These are phyloP conservation scores for Sialis fuliginosa DNA, from an alignment of 2,888 invertebrate species.

Conservation along the genomic window DNA sequence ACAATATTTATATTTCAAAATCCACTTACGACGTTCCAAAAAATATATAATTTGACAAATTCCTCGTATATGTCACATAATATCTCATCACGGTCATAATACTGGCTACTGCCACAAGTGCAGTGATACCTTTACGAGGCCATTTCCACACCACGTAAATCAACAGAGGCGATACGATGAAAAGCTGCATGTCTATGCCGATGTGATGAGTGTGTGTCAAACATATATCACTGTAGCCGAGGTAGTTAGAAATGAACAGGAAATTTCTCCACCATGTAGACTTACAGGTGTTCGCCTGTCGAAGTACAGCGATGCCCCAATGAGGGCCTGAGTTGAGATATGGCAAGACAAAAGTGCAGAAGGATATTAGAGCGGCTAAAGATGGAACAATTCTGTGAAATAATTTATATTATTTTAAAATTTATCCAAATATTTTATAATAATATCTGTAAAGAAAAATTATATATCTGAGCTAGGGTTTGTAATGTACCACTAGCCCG, in stretches of 20 bases:
- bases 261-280: slow-evolving; percentile 52
- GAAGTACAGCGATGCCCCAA: slow-evolving; percentile 48
- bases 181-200: slow-evolving; percentile 52
- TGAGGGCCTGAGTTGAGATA: slow-evolving; percentile 43
- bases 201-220: slow-evolving; percentile 53
- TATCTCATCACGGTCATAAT: slow-evolving; percentile 41
- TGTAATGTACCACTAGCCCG: too few relatives aligned
- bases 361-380: slow-evolving; percentile 41
- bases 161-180: slow-evolving; percentile 40
- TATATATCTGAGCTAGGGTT: too few relatives aligned
- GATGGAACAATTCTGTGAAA: slow-evolving; percentile 38
- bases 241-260: slow-evolving; percentile 53
- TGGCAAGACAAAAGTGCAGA: slow-evolving; percentile 48
- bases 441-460: too few relatives aligned
- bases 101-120: slow-evolving; percentile 28
- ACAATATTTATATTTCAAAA: background rate
- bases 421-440: too few relatives aligned
- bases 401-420: background rate
- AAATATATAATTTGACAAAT: slow-evolving; percentile 45
- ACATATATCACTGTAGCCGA: slow-evolving; percentile 54
- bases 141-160: slow-evolving; percentile 39
- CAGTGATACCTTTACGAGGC: slow-evolving; percentile 32
- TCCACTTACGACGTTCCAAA: slow-evolving; percentile 47
- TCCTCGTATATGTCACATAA: slow-evolving; percentile 37
- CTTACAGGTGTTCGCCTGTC: slow-evolving; percentile 49